Base-by-base conservation (phyloP, 2,888 invertebrate genomes). In the Himalopsyche tibetana region DNA sequence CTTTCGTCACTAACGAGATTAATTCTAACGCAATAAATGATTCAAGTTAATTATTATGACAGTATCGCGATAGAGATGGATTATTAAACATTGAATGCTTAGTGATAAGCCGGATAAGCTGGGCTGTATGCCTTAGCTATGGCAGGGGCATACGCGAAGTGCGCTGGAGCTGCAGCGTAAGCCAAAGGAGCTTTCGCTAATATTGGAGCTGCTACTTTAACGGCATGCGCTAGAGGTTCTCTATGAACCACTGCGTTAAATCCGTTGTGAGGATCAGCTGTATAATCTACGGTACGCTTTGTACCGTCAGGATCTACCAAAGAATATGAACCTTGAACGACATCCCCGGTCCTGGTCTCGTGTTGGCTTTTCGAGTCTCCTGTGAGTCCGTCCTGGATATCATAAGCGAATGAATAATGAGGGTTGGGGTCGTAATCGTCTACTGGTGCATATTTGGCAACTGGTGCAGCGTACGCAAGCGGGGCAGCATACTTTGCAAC, bases 241-340 rank as follows among this genome's bases (percentile, higher is more conserved):
- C 94, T 94, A 91, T 94, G 94, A 0, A 95, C 95, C 55, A 82
- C 74, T 12, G 74, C 74, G 36, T 74, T 74, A 4, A 74, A 74
- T 38, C 74, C 74, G 36, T 74, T 28, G 38, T 74, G 74, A 82
- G 81, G 81, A 12, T 81, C 81, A 12, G 81, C 45, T 5, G 81
- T 51, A n/a, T 81, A 81, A 15, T 81, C 81, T 28, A 81, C 81
- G 5, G 81, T 81, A 15, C 81, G 81, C 81, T 81, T 81, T 93
- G 15, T 95, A 89, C 95, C 95, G 89, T 95, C 95, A 0, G 95
- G 94, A 89, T 95, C 95, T 2, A 94, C 92, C 6, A 95, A 90
- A 3, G 94, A 94, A 91, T 95, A 95, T 87, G 92, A 94, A 8
- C 95, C 95, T 89, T 95, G 95, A 28, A 95, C 95, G 12, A 95